Conservation (phyloP, 2,888 invertebrate genomes). For the Nematopogon swammerdamellus region DNA sequence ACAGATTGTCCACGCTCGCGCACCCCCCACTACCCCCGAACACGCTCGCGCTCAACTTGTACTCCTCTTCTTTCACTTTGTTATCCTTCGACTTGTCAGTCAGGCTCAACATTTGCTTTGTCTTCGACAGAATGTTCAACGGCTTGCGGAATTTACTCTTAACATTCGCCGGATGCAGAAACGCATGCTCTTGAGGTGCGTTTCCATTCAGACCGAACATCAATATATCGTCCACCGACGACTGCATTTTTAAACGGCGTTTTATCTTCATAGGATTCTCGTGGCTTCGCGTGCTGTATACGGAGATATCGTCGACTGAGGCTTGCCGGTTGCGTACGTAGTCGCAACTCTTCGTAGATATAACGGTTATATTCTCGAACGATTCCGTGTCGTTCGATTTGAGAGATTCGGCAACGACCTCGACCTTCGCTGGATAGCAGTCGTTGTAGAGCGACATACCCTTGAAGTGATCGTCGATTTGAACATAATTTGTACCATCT, state of each 20-base stretch:
- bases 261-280: constrained; percentile 24
- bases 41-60: constrained; percentile 66
- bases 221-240: constrained; percentile 59
- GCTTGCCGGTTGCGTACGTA: constrained; percentile 14
- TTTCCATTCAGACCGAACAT: constrained; percentile 30
- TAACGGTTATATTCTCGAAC: constrained; percentile 55
- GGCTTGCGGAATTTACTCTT: constrained; percentile 40
- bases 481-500: background rate
- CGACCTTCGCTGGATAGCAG: background rate
- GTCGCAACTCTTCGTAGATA: constrained; percentile 19
- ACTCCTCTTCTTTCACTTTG: constrained; percentile 20
- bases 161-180: constrained; percentile 39
- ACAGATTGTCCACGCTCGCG: constrained; percentile 46
- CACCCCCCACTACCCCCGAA: constrained; percentile 39
- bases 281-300: constrained; percentile 58
- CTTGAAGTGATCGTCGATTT: background rate
- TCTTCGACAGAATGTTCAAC: constrained; percentile 32
- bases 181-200: constrained; percentile 22
- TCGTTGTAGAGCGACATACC: background rate
- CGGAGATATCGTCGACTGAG: constrained; percentile 53
- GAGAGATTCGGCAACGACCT: background rate
- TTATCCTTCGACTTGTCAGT: constrained; percentile 2
- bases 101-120: constrained; percentile 27
- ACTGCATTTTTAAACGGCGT: constrained; percentile 24
- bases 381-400: constrained; percentile 39